These are phyloP conservation scores for Mongoloraphidia duomilia DNA, from an alignment of 2,888 invertebrate genomes.

Conservation along the genomic window DNA sequence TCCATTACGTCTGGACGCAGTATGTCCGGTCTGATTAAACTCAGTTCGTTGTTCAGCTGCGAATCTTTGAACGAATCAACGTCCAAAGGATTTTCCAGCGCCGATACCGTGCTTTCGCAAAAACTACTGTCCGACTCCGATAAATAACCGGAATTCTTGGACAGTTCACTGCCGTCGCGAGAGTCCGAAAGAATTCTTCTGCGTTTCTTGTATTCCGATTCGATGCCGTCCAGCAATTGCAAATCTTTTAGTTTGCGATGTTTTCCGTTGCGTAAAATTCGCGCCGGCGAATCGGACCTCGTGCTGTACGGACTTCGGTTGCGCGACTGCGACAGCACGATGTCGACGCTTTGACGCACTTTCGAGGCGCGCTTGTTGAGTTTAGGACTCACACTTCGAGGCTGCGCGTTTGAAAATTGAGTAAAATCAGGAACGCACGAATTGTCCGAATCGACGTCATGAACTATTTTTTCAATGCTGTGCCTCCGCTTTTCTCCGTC, in stretches of 20 bases:
- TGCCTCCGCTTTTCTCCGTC: constrained; percentile 23
- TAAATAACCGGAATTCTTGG: constrained; percentile 41
- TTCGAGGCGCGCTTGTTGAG: constrained; percentile 19
- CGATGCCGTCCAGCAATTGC: constrained; percentile 42
- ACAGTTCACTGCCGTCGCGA: constrained; percentile 42
- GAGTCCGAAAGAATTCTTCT: constrained; percentile 42
- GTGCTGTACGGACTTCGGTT: constrained; percentile 41
- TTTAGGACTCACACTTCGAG: constrained; percentile 24
- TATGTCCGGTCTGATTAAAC: no score
- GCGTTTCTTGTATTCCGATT: constrained; percentile 32
- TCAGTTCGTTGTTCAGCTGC: no score
- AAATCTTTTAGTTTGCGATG: constrained; percentile 44
- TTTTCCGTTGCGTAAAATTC: constrained; percentile 50
- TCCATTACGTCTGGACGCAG: no score
- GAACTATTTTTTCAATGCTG: constrained; percentile 28
- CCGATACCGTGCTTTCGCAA: constrained; percentile 27
- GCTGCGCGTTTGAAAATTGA: constrained; percentile 22
- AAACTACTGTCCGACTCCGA: constrained; percentile 48
- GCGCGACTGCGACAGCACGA: constrained; percentile 12
- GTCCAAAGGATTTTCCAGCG: neutral
- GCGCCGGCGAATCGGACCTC: constrained; percentile 40
- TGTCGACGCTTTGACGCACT: constrained; percentile 21
- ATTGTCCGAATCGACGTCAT: constrained; percentile 14
- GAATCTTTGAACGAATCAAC: no score
- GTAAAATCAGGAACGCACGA: constrained; percentile 12